Evolutionary conservation across 2,888 invertebrate species (phyloP), one percentile per base, ranked within the genome.

Genomic region (Polydesmus complanatus): DNA sequence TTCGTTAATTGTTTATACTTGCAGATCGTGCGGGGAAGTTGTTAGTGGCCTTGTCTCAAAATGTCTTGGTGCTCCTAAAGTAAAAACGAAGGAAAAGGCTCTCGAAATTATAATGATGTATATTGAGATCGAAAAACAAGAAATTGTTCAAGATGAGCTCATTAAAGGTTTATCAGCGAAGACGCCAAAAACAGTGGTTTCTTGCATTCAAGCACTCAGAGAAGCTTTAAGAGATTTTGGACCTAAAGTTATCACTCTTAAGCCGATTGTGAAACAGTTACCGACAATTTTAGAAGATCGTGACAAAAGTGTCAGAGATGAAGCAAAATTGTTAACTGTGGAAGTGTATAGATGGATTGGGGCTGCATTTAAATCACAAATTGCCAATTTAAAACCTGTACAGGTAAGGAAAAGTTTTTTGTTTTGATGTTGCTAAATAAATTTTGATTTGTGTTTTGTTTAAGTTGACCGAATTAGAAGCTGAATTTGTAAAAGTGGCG

Each of bases 311-410:
- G 92, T 97, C 0, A 78, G 97, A 62, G 94, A 95, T 69, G 95
- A 95, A 74, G 86, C 90, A 67, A 93, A 95, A 73, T 81, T 82
- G 21, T 78, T 97, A 70, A 86, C 89, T n/a, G 79, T 95, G 63
- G 96, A 96, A 76, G 85, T 95, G 74, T 94, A 88, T 76, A 83
- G 91, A 67, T 94, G 93, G 93, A 83, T 89, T 64, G 87, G 88
- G 0, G 75, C 80, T 11, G 87, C 89, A 0, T 79, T 93, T 65
- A 88, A 87, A 71, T 84, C 89, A 1, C 93, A 93, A 72, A 81
- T 95, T 64, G 81, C 85, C 22, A 81, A 83, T 47, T 78, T 96
- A 21, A 95, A 96, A 71, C 88, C 94, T 1, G 86, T 95, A 0
- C 88, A 92, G 69, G 78, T 80, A 66, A 64, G 66, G 50, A 22